Base-by-base conservation (phyloP, 2,888 invertebrate genomes). In the Trichopria drosophilae region DNA sequence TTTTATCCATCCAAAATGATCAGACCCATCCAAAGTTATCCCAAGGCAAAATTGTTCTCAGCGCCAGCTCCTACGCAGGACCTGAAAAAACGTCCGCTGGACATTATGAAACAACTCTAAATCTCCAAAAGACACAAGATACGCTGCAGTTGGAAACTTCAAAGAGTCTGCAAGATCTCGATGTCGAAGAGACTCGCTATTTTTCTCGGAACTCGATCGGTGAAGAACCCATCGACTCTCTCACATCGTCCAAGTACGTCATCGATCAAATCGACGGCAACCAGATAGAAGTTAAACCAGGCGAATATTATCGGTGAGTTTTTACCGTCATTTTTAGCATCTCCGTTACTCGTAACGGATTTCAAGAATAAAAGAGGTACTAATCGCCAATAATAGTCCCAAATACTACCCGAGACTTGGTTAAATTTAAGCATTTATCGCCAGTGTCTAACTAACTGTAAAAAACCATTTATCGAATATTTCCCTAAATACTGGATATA, bases 251-350 rank as follows among this genome's bases (percentile, higher is more conserved):
- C 1, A 69, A 71, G 22, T 72, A 73, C 40, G 65, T 68, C 51
- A 49, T 72, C 7, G 68, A 73, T 26, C 71, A 71, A 3, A 68
- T 75, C 36, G 69, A 74, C 24, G 71, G 65, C 12, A 75, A 74
- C 37, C 73, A 74, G 41, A 74, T 75, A 44, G 76, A 74, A 57
- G 68, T 69, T 1, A 73, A 66, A 34, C 62, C 71, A 0, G 72
- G 65, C 3, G 71, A 74, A 41, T 72, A 75, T 55, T 71, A 67
- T 51, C 65, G 65, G 73, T 74, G 58, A 42, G 62, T 40, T 31
- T 45, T 36, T 28, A n/a, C 18, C n/a, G 15, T n/a, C n/a, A n/a
- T n/a, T n/a, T n/a, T n/a, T n/a, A n/a, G n/a, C n/a, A n/a, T n/a
- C n/a, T n/a, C n/a, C n/a, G n/a, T n/a, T n/a, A n/a, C n/a, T n/a